Percentiles rank a stretch among this genome's conserved stretches.
These are phyloP conservation scores for Mormyrops boulengeri DNA, from an alignment of 2,797 vertebrate genomes.

Conservation along the genomic window DNA sequence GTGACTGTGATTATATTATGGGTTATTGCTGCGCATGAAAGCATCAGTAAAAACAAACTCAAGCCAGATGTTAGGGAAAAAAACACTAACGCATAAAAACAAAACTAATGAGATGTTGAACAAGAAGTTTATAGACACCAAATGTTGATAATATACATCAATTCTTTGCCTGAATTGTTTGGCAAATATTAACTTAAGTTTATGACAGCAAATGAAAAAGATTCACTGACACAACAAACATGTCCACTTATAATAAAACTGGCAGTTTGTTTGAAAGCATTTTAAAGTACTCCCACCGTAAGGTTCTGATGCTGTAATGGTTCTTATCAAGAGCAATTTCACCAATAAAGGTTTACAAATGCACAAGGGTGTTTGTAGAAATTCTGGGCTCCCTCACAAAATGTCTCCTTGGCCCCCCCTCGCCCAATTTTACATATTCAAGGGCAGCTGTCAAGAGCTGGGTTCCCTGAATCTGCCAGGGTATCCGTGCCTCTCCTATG, in stretches of 20 bases:
- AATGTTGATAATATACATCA: background rate
- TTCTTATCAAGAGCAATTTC: background rate
- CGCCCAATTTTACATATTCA: background rate
- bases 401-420: background rate
- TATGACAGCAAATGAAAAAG: conserved; percentile 6
- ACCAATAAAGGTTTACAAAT: background rate
- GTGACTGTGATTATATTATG: background rate
- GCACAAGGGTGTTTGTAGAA: background rate
- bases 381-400: background rate
- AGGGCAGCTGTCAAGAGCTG: background rate
- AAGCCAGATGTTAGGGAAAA: background rate
- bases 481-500: background rate
- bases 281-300: background rate
- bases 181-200: conserved; percentile 4
- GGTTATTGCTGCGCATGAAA: background rate
- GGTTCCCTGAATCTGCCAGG: background rate
- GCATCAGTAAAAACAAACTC: background rate
- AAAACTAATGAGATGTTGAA: background rate
- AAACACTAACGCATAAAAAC: background rate
- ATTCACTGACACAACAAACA: background rate
- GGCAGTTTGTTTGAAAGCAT: background rate
- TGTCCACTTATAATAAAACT: background rate
- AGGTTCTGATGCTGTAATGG: background rate
- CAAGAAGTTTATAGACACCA: background rate
- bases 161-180: background rate